These are phyloP conservation scores for Philhelius pedissequus DNA, from an alignment of 2,888 invertebrate species.

Conservation along the genomic window DNA sequence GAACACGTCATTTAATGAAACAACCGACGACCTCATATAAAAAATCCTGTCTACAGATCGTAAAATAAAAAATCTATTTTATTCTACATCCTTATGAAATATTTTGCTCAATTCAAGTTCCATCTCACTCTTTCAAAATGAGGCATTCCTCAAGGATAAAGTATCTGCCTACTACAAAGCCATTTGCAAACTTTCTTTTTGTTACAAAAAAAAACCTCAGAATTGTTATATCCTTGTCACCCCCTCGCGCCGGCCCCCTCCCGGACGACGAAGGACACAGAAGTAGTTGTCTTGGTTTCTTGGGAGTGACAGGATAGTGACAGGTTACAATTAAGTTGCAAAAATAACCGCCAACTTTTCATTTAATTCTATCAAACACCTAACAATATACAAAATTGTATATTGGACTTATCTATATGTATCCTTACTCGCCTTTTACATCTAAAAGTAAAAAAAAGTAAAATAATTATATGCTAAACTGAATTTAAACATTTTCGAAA, in stretches of 20 bases:
- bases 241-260: neutral
- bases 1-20: slow-evolving; percentile 22
- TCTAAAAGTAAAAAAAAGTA: neutral
- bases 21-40: slow-evolving; percentile 5
- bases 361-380: neutral
- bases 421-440: neutral
- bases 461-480: neutral
- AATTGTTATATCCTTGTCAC: neutral
- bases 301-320: slow-evolving; percentile 32
- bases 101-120: neutral
- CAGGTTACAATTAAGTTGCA: slow-evolving; percentile 56
- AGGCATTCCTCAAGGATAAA: neutral
- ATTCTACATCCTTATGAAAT: neutral
- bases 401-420: neutral
- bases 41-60: slow-evolving; percentile 11
- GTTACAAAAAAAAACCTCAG: neutral
- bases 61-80: slow-evolving; percentile 1
- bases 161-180: neutral
- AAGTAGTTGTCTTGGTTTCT: neutral
- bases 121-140: neutral
- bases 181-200: neutral
- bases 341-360: slow-evolving; percentile 42
- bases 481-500: neutral
- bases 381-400: neutral
- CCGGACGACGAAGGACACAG: neutral